Base-by-base conservation (phyloP, 2,888 invertebrate species). In the Silvanus unidentatus region DNA sequence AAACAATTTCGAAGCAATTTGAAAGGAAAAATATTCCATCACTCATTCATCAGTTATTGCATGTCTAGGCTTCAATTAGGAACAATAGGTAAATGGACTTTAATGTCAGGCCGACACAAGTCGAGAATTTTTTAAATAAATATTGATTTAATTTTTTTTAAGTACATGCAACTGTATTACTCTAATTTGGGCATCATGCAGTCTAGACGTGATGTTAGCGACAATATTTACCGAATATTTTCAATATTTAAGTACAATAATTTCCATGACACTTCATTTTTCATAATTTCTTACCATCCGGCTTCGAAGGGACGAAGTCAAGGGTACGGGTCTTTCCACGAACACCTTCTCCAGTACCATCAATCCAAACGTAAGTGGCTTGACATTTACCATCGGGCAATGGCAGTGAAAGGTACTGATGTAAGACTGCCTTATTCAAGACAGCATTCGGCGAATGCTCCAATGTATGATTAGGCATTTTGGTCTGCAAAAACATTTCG, bases 291-390 rank as follows among this genome's bases (percentile, higher is more conserved):
- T 74, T 65, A 89, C 89, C 88, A 74, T 82, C 81, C 2, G 89
- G 81, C 54, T 75, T 73, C 54, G 78, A 80, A 2, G 94, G 94
- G 54, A 89, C 79, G 63, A 86, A 89, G 66, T 85, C 84, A 50
- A 94, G 68, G 1, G 95, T 95, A 52, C 90, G 80, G 52, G 92
- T 92, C 72, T 96, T 96, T 73, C 87, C 86, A 48, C 94, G 78
- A 42, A 94, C 65, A 63, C 86, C 80, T 69, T 94, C 92, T 14
- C 91, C 94, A 13, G 88, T 85, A 16, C 95, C 95, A 66, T 96
- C 95, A 60, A 96, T 91, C 95, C 95, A 96, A 43, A 95, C 78
- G 72, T 96, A 96, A 41, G 89, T 91, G 34, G 88, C 92, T 66
- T 90, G 84, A 43, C 88, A 78, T 66, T 81, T 79, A 60, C 87